phyloP scores from a whole-genome alignment of 2,113 vertebrate species.

The Misgurnus mizolepis region DNA sequence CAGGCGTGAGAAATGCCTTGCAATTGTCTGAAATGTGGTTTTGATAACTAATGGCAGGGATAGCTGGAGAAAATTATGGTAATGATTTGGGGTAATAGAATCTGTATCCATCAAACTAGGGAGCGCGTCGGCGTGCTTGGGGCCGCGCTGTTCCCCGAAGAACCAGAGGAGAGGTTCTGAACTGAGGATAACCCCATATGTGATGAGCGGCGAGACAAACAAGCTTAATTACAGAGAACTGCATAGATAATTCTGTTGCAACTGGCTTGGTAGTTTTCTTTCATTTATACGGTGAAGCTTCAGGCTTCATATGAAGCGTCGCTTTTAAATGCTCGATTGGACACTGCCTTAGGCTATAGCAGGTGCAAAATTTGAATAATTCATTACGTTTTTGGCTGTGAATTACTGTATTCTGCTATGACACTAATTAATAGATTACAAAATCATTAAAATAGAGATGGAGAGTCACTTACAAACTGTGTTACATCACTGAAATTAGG shows the following conservation, averaged over 20 bases:
- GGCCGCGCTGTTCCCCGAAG: conserved; percentile 35
- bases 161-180: conserved; percentile 34
- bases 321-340: conserved; percentile 4
- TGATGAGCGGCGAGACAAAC: conserved; percentile 19
- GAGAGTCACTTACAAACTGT: background rate
- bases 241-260: background rate
- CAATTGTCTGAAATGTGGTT: conserved; percentile 60
- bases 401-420: background rate
- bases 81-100: conserved; percentile 72
- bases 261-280: conserved; percentile 3
- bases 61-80: conserved; percentile 70
- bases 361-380: conserved; percentile 3
- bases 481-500: background rate
- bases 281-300: conserved; percentile 3
- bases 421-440: background rate
- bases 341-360: background rate
- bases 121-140: conserved; percentile 50
- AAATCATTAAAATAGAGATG: background rate
- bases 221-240: conserved; percentile 41
- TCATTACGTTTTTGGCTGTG: background rate
- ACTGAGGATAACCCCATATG: conserved; percentile 43
- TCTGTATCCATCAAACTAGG: conserved; percentile 70
- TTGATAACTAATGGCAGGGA: conserved; percentile 66
- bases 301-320: background rate
- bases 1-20: conserved; percentile 58